These are phyloP conservation scores for Pheosia gnoma DNA, from an alignment of 2,888 invertebrate species.

Conservation along the genomic window DNA sequence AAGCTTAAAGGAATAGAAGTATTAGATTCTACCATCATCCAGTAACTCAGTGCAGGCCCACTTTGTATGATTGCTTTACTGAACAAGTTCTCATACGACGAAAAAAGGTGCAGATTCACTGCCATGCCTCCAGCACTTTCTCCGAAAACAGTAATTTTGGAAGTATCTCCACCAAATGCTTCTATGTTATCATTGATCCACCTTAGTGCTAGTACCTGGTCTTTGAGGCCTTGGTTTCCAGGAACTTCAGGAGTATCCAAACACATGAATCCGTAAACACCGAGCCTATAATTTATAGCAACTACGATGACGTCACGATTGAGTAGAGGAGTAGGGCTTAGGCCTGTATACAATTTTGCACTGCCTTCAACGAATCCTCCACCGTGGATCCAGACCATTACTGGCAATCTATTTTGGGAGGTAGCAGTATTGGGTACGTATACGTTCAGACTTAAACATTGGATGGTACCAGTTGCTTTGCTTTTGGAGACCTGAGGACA, in stretches of 20 bases:
- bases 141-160: slow-evolving; percentile 44
- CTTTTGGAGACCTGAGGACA: neutral
- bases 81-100: slow-evolving; percentile 38
- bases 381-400: slow-evolving; percentile 1
- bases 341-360: neutral
- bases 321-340: slow-evolving; percentile 10
- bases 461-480: neutral
- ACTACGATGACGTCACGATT: slow-evolving; percentile 43
- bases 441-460: neutral
- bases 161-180: slow-evolving; percentile 43
- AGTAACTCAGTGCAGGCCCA: slow-evolving; percentile 36
- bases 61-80: slow-evolving; percentile 46
- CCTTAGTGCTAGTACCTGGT: slow-evolving; percentile 42
- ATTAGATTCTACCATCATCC: slow-evolving; percentile 30
- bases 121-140: slow-evolving; percentile 46
- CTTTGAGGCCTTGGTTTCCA: slow-evolving; percentile 55
- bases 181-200: slow-evolving; percentile 51
- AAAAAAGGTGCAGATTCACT: slow-evolving; percentile 41
- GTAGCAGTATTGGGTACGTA: neutral
- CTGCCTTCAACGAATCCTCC: neutral
- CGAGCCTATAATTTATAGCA: slow-evolving; percentile 48
- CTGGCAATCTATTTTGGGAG: neutral
- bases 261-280: slow-evolving; percentile 50
- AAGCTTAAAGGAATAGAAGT: slow-evolving; percentile 31
- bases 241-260: slow-evolving; percentile 42